Base-by-base conservation (phyloP, 2,888 invertebrate genomes). In the Caenorhabditis sp. region DNA sequence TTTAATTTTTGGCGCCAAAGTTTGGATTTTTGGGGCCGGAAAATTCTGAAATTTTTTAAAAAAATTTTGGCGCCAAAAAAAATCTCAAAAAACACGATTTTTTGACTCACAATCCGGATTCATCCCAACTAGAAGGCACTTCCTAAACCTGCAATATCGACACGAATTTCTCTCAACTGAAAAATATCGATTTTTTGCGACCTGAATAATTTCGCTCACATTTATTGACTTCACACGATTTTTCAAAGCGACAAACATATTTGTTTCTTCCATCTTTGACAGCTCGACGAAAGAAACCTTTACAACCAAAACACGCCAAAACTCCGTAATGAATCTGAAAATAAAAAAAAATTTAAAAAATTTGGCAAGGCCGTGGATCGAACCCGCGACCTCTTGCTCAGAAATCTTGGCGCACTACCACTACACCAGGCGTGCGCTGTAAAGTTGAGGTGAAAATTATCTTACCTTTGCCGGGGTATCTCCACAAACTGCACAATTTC, bases 261-360 rank as follows among this genome's bases (percentile, higher is more conserved):
- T 85, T 85, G 64, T 85, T 85, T 26, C 84, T 61, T 1, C 85
- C 85, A 51, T 85, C 83, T 72, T 85, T 85, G 10, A 85, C 84
- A 1, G 84, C 85, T 54, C 85, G 66, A 12, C 85, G 79, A 58
- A 85, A 85, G 68, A 85, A 85, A 19, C 85, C 85, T 69, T 82
- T 81, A 57, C 81, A 83, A 0, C 83, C 83, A 63, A 85, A 84
- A 67, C 84, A 84, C 4, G 83, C 84, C 21, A 84, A 72, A 14
- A 81, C 81, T 31, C 84, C 84, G 65, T 84, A 84, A 64, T 84
- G 84, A 17, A 81, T 71, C 77, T 81, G 63, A 54, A 69, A 50
- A 27, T 19, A 10, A 27, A 19, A 43, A 36, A 6, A 43, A 27
- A 10, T 10, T 5, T 62, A 24, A n/a, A n/a, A n/a, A n/a, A n/a